Evolutionary conservation across 2,113 vertebrate species (phyloP).

Genomic region (Eptesicus fuscus): DNA sequence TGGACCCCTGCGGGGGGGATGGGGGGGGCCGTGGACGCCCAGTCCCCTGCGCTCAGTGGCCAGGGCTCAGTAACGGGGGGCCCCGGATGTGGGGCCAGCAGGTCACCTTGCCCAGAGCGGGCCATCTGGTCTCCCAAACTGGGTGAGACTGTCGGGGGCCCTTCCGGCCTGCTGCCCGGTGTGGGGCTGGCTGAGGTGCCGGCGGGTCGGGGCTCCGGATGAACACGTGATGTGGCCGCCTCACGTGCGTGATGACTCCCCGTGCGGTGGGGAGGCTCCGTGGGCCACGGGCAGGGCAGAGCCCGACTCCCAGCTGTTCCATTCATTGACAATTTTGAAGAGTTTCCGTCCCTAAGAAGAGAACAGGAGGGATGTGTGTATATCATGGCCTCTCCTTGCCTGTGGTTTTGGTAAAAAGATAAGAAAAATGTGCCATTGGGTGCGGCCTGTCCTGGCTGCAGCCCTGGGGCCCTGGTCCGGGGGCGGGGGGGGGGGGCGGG

Average conservation of each 20-base stretch:
- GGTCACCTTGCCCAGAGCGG: neutral
- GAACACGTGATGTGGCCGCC: no score
- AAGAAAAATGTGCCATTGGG: neutral
- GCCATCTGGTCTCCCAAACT: no score
- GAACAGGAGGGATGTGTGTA: neutral
- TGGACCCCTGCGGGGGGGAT: neutral
- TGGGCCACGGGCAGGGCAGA: fast-evolving
- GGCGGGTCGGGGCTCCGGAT: no score
- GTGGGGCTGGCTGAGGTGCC: no score
- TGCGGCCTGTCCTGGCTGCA: no score
- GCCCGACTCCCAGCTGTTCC: fast-evolving
- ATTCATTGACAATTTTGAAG: neutral
- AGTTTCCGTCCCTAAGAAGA: fast-evolving
- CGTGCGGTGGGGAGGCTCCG: fast-evolving
- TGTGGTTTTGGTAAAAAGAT: neutral
- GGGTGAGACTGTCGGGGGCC: neutral
- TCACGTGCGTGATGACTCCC: fast-evolving
- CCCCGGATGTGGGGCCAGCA: neutral
- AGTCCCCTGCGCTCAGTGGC: fast-evolving
- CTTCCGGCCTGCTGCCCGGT: neutral
- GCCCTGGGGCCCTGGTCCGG: no score
- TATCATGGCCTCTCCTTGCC: neutral
- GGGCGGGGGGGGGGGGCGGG: fast-evolving
- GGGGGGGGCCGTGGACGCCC: neutral
- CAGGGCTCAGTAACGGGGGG: neutral